Conservation (phyloP, 2,113 vertebrate genomes). For the Naja naja region DNA sequence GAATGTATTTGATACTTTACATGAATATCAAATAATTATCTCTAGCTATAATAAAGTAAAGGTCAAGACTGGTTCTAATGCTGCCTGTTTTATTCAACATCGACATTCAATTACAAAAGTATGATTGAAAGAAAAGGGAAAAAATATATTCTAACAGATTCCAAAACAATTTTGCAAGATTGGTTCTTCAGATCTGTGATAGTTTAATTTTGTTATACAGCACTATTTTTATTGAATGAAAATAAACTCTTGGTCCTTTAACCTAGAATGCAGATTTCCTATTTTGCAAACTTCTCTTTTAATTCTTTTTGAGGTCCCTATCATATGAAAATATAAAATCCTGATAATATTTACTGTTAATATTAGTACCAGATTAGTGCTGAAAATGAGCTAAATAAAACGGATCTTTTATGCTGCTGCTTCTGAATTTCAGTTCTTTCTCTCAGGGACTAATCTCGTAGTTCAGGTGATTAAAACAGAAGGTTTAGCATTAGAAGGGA, state of each 20-base stretch:
- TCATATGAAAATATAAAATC: neutral
- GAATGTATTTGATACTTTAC: constrained; percentile 52
- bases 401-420: neutral
- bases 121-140: constrained; percentile 42
- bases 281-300: neutral
- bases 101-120: constrained; percentile 52
- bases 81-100: constrained; percentile 58
- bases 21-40: constrained; percentile 67
- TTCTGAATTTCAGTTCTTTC: neutral
- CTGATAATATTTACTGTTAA: neutral
- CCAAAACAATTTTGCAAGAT: constrained; percentile 21
- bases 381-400: neutral
- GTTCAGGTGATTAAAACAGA: neutral
- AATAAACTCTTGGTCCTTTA: neutral
- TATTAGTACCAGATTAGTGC: neutral
- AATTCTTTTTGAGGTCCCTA: neutral
- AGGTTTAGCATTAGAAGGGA: neutral
- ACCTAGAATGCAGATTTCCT: neutral
- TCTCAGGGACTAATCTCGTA: neutral
- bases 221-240: constrained; percentile 34
- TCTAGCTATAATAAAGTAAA: constrained; percentile 63
- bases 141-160: constrained; percentile 44
- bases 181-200: constrained; percentile 11
- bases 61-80: constrained; percentile 57
- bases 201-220: constrained; percentile 10